Conservation (phyloP, 2,113 vertebrate genomes). For the Chamaea fasciata region DNA sequence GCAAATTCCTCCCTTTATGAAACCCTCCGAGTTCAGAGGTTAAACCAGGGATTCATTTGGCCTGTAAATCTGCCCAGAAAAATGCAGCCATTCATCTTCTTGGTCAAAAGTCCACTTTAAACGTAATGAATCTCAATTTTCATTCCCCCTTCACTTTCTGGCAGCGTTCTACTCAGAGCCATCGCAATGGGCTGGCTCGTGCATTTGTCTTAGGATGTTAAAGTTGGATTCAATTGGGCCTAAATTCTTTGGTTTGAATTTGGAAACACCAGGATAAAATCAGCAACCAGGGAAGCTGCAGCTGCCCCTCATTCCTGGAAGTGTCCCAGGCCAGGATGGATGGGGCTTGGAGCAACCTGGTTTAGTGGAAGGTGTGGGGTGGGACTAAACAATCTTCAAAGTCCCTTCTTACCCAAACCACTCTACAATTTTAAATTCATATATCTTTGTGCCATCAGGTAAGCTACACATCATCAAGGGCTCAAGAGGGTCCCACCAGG, state of each 20-base stretch:
- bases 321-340: background rate
- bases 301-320: background rate
- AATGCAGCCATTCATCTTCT: background rate
- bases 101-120: constrained; percentile 2
- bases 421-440: background rate
- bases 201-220: background rate
- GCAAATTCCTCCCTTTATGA: background rate
- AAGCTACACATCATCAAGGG: accelerated
- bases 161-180: background rate
- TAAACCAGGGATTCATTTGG: constrained; percentile 5
- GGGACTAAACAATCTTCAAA: background rate
- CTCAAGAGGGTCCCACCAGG: background rate
- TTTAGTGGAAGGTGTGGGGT: background rate
- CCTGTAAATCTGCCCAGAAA: background rate
- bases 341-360: background rate
- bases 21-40: background rate
- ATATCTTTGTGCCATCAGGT: background rate
- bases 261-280: background rate
- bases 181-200: background rate
- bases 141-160: background rate
- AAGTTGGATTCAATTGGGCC: background rate
- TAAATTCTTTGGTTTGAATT: background rate
- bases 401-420: background rate
- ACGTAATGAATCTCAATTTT: background rate
- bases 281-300: background rate